Evolutionary conservation across 2,888 invertebrate genomes (phyloP).

Genomic region (Cordylochernes scorpioides): DNA sequence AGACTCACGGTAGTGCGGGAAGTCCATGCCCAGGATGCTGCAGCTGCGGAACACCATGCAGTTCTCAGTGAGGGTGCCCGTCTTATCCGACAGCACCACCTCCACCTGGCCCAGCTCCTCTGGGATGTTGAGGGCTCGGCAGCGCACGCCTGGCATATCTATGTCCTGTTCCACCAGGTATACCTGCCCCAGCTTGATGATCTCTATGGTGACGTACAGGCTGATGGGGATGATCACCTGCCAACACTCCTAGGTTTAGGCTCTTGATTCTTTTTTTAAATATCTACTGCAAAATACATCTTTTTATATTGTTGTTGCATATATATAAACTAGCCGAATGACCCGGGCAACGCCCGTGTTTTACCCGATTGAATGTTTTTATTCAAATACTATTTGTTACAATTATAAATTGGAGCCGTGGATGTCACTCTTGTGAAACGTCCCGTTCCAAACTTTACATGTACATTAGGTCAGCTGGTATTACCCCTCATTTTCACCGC

Average conservation of each 20-base stretch:
- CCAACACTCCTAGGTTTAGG: constrained; percentile 8
- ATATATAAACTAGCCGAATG: too few relatives aligned
- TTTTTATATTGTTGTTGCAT: neutral
- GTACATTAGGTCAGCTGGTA: too few relatives aligned
- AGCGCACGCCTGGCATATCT: constrained; percentile 56
- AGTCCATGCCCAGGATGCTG: constrained; percentile 62
- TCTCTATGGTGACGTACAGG: constrained; percentile 80
- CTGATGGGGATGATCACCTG: constrained; percentile 87
- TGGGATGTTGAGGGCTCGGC: constrained; percentile 80
- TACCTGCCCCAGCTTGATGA: constrained; percentile 81
- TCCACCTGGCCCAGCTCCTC: constrained; percentile 87
- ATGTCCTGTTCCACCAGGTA: constrained; percentile 75
- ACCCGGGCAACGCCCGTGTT: too few relatives aligned
- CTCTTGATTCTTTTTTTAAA: too few relatives aligned
- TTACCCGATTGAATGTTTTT: too few relatives aligned
- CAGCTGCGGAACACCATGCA: constrained; percentile 85
- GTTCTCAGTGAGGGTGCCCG: constrained; percentile 89
- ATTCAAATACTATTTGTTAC: too few relatives aligned
- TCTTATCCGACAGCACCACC: constrained; percentile 89
- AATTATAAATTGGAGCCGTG: too few relatives aligned
- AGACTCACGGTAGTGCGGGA: too few relatives aligned
- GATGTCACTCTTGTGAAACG: too few relatives aligned
- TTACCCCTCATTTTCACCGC: too few relatives aligned
- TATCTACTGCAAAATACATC: too few relatives aligned
- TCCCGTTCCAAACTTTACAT: too few relatives aligned